Percentiles rank a stretch among this genome's conserved stretches.
Evolutionary conservation across 2,113 vertebrate species (phyloP).

Genomic region (Sphaerodactylus townsendi): DNA sequence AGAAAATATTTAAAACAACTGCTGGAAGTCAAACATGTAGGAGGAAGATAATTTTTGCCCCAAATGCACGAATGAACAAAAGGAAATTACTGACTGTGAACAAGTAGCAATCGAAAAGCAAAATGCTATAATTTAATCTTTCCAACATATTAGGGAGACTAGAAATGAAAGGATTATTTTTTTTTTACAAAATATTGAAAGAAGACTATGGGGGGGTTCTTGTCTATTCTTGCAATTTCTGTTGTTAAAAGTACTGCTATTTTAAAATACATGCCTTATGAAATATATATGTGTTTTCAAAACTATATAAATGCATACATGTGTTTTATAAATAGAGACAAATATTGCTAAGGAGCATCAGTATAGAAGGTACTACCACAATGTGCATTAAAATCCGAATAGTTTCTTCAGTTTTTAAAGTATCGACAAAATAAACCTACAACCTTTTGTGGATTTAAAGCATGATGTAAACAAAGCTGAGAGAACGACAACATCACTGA

Average conservation of each 20-base stretch:
- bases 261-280: neutral
- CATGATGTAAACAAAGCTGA: neutral
- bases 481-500: neutral
- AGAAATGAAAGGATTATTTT: neutral
- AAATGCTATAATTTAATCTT: constrained; percentile 3
- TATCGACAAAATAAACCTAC: neutral
- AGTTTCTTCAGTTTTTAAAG: neutral
- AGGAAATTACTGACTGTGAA: neutral
- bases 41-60: neutral
- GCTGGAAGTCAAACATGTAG: neutral
- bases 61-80: constrained; percentile 7
- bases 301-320: neutral
- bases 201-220: neutral
- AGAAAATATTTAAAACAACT: neutral
- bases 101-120: neutral
- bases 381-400: neutral
- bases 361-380: neutral
- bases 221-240: neutral
- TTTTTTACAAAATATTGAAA: constrained; percentile 3
- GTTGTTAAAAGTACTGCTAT: neutral
- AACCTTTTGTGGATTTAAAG: neutral
- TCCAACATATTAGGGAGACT: neutral
- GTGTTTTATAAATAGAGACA: neutral
- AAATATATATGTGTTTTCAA: neutral
- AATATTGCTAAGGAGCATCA: neutral